Conservation (phyloP, 2,888 invertebrate species). For the Didymodactylos carnosus region DNA sequence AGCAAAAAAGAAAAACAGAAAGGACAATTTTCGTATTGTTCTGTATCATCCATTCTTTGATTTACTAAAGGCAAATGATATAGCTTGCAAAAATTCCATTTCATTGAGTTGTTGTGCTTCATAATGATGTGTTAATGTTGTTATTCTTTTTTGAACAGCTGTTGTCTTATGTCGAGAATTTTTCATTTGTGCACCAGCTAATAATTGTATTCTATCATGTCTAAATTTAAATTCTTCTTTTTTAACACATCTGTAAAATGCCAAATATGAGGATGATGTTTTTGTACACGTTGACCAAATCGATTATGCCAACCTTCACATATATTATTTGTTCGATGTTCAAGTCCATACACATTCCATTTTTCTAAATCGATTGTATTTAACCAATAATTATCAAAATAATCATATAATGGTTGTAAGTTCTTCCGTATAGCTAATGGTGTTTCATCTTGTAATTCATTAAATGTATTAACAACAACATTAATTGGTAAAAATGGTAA, state of each 20-base stretch:
- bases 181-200: neutral
- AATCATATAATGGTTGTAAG: neutral
- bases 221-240: neutral
- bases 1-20: too few relatives aligned
- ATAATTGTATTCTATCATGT: neutral
- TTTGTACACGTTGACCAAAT: neutral
- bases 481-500: neutral
- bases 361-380: neutral
- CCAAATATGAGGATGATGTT: neutral
- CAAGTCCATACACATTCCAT: neutral
- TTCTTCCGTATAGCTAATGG: neutral
- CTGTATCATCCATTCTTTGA: too few relatives aligned
- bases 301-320: neutral
- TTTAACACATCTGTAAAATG: neutral
- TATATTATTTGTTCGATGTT: neutral
- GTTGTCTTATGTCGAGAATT: neutral
- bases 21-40: too few relatives aligned
- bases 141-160: neutral
- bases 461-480: neutral
- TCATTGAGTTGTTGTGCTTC: too few relatives aligned
- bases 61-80: too few relatives aligned
- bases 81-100: too few relatives aligned
- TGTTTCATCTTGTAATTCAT: neutral
- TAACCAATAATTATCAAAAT: neutral
- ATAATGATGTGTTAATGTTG: too few relatives aligned